Conservation (phyloP, 30 jellyfish, hydroid and myxozoan genomes). For the Aurelia coerulea region DNA sequence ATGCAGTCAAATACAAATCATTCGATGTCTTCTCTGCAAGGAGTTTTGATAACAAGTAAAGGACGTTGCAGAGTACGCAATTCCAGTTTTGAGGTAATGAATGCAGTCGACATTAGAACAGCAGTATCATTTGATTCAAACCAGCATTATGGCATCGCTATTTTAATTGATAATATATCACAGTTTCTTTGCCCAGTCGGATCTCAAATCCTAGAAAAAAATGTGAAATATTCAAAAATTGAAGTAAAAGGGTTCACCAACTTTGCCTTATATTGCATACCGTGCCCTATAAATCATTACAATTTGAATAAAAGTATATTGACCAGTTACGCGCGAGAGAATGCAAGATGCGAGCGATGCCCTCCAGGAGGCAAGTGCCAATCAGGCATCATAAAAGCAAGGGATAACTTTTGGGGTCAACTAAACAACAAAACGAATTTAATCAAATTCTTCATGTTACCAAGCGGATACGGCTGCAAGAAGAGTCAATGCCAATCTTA, state of each 20-base stretch:
- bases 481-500: background rate
- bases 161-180: too few species aligned
- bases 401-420: background rate
- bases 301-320: background rate
- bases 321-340: background rate
- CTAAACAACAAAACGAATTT: background rate
- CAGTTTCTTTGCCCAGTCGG: too few species aligned
- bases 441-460: conserved; percentile 1
- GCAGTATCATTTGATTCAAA: too few species aligned
- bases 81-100: too few species aligned
- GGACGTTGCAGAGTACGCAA: too few species aligned
- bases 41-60: too few species aligned
- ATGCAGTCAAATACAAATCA: too few species aligned
- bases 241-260: background rate
- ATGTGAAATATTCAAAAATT: too few species aligned
- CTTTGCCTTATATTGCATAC: conserved; percentile 3
- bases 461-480: conserved; percentile 25
- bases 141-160: too few species aligned
- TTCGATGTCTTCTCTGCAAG: too few species aligned
- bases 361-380: conserved; percentile 22
- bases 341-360: background rate
- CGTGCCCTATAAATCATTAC: conserved; percentile 5
- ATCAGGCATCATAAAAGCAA: conserved; percentile 14
- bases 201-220: too few species aligned
- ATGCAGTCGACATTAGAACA: too few species aligned